Evolutionary conservation across 2,797 vertebrate species (phyloP), one percentile per base, ranked within the genome.

Genomic region (Mustela erminea): DNA sequence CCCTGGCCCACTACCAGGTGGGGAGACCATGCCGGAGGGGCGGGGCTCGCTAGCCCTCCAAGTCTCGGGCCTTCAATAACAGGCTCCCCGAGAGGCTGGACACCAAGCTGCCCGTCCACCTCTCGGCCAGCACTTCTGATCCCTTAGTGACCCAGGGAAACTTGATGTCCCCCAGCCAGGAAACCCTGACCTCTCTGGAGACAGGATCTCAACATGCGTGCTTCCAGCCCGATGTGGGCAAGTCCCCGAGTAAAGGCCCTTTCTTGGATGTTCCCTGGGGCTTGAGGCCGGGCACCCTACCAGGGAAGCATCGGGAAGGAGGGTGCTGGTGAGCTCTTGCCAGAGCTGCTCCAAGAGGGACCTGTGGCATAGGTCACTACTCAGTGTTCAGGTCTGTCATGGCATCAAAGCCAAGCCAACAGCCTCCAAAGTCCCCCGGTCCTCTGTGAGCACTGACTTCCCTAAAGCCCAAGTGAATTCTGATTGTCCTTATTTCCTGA

Each of bases 1-100:
- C 99, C 0, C 97, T 99, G 97, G 99, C 98, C 62, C 99, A 99
- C 89, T 99, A 99, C 96, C 99, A 99, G 99, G 99, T 99, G 93
- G 93, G 89, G 32, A 0, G 60, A 5, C 3, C 0, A 4, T 3
- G 35, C 43, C 3, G 2, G 10, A 14, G 15, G 21, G n/a, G 7
- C 20, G 20, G 18, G 56, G 43, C 38, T 43, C 11, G 4, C 78
- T 35, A 2, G 5, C 32, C 43, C 62, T 32, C 6, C 7, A 23
- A 25, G 20, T 23, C 49, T 49, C 3, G 1, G 52, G 1, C 58
- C 4, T 18, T 14, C 32, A 58, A 38, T 12, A 20, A 7, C 21
- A 80, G 70, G n/a, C 18, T 21, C 38, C 5, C 1, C 15, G 46
- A 0, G 32, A 58, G 27, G 49, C 77, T 52, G 3, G 56, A 87